These are phyloP conservation scores for Battus philenor DNA, from an alignment of 1,140 invertebrate species.

Conservation along the genomic window DNA sequence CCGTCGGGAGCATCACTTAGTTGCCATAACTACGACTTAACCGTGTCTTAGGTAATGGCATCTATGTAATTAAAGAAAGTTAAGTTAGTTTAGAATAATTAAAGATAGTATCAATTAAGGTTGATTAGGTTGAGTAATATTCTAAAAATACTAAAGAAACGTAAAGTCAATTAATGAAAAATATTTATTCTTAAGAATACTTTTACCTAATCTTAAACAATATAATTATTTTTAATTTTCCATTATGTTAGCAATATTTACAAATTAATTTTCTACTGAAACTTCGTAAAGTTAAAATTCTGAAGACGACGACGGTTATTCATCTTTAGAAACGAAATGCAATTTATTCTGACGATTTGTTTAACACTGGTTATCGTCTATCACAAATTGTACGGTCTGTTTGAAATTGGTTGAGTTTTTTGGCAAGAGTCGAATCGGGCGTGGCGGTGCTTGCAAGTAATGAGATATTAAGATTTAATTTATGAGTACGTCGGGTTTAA, in stretches of 20 bases:
- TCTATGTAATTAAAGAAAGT: conserved; percentile 26
- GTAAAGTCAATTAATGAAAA: conserved; percentile 1
- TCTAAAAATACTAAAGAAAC: conserved; percentile 4
- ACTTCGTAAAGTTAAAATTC: too few relatives aligned
- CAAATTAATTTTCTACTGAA: too few relatives aligned
- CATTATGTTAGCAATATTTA: too few relatives aligned
- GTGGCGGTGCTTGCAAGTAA: conserved; percentile 55
- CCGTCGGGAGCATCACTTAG: conserved; percentile 27
- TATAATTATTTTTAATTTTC: too few relatives aligned
- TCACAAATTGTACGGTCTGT: conserved; percentile 22
- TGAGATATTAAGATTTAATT: conserved; percentile 68
- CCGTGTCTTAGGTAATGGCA: conserved; percentile 24
- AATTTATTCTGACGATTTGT: background rate
- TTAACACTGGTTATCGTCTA: background rate
- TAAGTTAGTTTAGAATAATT: background rate
- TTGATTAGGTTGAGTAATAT: conserved; percentile 17
- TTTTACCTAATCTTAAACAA: too few relatives aligned
- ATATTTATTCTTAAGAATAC: background rate
- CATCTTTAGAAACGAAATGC: too few relatives aligned
- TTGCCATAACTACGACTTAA: conserved; percentile 29
- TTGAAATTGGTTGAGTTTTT: conserved; percentile 43
- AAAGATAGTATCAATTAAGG: conserved; percentile 18
- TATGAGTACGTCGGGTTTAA: conserved; percentile 54
- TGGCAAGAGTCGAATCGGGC: conserved; percentile 43
- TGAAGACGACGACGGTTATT: too few relatives aligned